Base-by-base conservation (phyloP, 2,797 vertebrate species). In the Xiphophorus birchmanni region DNA sequence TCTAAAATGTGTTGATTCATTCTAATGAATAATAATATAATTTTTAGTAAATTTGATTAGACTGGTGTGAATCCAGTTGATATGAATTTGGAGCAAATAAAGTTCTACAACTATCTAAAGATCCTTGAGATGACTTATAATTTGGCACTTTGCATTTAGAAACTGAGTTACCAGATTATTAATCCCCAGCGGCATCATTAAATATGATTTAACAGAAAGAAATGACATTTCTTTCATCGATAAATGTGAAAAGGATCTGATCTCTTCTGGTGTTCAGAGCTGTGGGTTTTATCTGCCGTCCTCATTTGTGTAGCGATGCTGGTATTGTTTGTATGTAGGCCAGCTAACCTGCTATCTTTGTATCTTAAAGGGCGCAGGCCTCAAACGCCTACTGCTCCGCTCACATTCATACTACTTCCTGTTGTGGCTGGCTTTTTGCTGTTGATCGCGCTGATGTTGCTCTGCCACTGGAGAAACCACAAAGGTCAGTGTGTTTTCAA, bases 401-500 rank as follows among this genome's bases (percentile, higher is more conserved):
- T 50, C 26, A 0, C 0, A 0, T 0, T 2, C 26, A 5, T 83
- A 21, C 3, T 80, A 1, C 76, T 87, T 89, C 90, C 91, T 89
- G 91, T 89, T 76, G 78, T 56, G 80, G 74, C 63, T 4, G 29
- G 3, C 21, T 42, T 74, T 71, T 37, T 88, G 26, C 5, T 23
- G 10, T 11, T 86, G 79, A n/a, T 44, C 4, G 12, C 4, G 32
- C 29, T 83, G 82, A 13, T 75, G 73, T 47, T 87, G 58, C 40
- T 90, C 80, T 82, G 47, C 76, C 50, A 80, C 47, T 75, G 84
- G 81, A 84, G 76, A 2, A 74, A 15, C 13, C 54, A 7, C 63
- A 89, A 87, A 91, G 91, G 91, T 92, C 75, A 87, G 89, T 13
- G 1, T 48, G 78, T 37, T 77, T 81, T 72, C 29, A 74, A 15